phyloP scores from a whole-genome alignment of 2,888 invertebrate genomes.

The Pachydiplax longipennis region DNA sequence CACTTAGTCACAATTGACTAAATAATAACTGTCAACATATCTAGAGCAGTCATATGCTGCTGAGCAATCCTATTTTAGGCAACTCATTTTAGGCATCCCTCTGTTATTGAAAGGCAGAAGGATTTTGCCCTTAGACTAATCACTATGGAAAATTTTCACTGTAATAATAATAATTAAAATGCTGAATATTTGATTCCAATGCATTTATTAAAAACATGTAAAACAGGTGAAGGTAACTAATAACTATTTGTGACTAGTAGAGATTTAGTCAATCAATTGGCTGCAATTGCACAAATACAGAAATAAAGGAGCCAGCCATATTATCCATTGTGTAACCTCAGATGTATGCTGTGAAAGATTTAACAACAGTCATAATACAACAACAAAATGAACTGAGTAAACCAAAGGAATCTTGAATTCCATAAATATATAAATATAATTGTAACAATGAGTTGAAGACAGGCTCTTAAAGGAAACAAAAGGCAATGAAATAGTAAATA shows the following conservation, averaged over 20 bases:
- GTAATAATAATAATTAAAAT: not conserved
- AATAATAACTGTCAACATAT: too few species aligned
- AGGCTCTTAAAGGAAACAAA: not conserved
- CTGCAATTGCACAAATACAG: not conserved
- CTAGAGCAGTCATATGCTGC: too few species aligned
- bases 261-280: slow-evolving; percentile 2
- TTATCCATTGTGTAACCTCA: not conserved
- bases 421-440: slow-evolving; percentile 23
- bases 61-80: too few species aligned
- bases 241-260: slow-evolving; percentile 23
- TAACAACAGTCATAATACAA: slow-evolving; percentile 11
- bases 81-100: too few species aligned
- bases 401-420: slow-evolving; percentile 7
- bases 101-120: too few species aligned
- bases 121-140: too few species aligned
- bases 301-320: not conserved
- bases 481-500: not conserved
- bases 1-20: too few species aligned
- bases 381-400: not conserved
- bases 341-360: not conserved
- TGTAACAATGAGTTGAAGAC: not conserved
- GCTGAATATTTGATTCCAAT: not conserved
- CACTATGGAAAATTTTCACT: not conserved
- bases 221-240: slow-evolving; percentile 41
- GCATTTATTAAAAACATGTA: slow-evolving; percentile 43